Conservation (phyloP, 1,140 invertebrate species). For the Diorhabda carinulata region DNA sequence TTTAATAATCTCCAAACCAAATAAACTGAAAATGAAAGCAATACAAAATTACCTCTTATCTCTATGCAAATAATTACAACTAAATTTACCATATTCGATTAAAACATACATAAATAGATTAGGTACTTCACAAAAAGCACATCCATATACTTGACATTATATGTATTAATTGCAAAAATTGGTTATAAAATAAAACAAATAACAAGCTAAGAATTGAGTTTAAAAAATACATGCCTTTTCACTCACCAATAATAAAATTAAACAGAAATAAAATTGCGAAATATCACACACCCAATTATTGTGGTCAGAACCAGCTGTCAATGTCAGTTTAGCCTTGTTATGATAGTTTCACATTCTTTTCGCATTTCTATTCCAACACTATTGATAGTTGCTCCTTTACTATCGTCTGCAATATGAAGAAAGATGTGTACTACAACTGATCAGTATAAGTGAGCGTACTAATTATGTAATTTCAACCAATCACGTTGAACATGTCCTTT, state of each 20-base stretch:
- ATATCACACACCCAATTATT: neutral
- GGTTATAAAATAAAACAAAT: neutral
- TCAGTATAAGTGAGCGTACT: too few species aligned
- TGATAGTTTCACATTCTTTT: neutral
- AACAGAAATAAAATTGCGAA: neutral
- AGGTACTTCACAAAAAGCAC: neutral
- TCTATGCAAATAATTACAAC: neutral
- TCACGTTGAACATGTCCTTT: too few species aligned
- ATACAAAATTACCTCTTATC: neutral
- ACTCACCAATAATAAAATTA: neutral
- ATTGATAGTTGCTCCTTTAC: neutral
- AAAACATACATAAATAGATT: neutral
- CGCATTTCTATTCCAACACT: neutral
- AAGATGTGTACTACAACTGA: too few species aligned
- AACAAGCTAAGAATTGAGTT: neutral
- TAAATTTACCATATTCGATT: neutral
- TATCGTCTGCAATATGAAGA: too few species aligned
- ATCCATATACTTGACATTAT: neutral
- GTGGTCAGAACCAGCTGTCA: neutral
- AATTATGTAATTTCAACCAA: too few species aligned
- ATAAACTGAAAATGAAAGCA: neutral
- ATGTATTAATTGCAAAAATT: neutral
- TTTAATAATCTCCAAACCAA: slow-evolving; percentile 20
- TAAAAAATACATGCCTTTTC: neutral
- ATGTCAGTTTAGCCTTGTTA: neutral